A percentile compares a stretch with the other conserved stretches of the same genome.
These are phyloP conservation scores for Sinosuthora webbiana DNA, from an alignment of 2,113 vertebrate genomes.

Conservation along the genomic window DNA sequence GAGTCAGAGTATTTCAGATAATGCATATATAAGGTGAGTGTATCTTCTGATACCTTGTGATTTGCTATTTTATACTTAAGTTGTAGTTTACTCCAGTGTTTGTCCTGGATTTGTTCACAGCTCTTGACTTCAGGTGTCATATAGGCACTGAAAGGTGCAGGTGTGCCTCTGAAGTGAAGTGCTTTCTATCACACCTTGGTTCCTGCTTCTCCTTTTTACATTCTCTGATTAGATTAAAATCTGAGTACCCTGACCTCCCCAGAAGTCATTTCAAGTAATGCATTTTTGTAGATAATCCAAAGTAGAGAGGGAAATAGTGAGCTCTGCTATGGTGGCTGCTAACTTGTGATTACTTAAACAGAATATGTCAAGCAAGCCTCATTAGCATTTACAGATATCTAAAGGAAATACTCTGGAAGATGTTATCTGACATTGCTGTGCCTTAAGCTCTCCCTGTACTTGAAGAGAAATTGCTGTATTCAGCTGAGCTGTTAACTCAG, in stretches of 20 bases:
- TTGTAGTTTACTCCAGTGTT: neutral
- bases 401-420: neutral
- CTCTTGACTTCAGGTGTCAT: neutral
- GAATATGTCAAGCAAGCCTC: neutral
- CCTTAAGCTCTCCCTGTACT: neutral
- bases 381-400: neutral
- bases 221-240: neutral
- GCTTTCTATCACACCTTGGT: neutral
- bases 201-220: neutral
- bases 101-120: neutral
- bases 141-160: neutral
- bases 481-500: neutral
- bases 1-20: neutral
- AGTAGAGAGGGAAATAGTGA: slow-evolving; percentile 1
- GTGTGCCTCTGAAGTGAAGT: neutral
- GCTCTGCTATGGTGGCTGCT: neutral
- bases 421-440: neutral
- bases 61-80: neutral
- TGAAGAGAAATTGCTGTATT: neutral
- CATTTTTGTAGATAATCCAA: neutral
- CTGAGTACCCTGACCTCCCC: neutral
- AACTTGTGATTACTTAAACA: neutral
- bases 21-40: neutral
- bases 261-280: neutral
- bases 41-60: neutral